Base-by-base conservation (phyloP, 1,140 invertebrate genomes). In the Alviniconcha marisindica region DNA sequence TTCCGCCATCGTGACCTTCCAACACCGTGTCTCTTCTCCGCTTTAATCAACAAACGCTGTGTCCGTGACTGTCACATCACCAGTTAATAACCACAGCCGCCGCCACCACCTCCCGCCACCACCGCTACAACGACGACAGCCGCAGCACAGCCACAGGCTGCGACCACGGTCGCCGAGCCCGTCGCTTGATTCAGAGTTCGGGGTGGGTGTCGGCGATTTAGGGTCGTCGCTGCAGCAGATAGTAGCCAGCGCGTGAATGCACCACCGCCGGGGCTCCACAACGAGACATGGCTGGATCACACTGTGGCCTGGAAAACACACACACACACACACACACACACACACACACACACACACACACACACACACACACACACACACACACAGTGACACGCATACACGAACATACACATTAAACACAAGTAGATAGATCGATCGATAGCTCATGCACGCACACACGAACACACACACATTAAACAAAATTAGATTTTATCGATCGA, bases 371-470 rank as follows among this genome's bases (percentile, higher is more conserved):
- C 66, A 4, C 66, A 71, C 66, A 28, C 66, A 33, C 66, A 33
- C 66, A 28, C 66, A 28, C n/a, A n/a, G n/a, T n/a, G n/a, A n/a
- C n/a, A n/a, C 66, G 36, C 66, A 28, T 31, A 71, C 66, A 71
- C 66, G 36, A 5, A 71, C 14, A 71, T 31, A 36, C 28, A 71
- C 4, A 71, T 12, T 71, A 28, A 7, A 31, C 28, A 36, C 0
- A 33, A 28, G 66, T 7, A 36, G 66, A 21, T 24, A 36, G 12
- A 36, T 31, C n/a, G n/a, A n/a, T n/a, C n/a, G n/a, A n/a, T n/a
- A n/a, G n/a, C n/a, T n/a, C n/a, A n/a, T n/a, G n/a, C n/a, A n/a
- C n/a, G n/a, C 7, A 38, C 66, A 36, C 12, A 33, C 66, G 15
- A n/a, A 71, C 36, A 38, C 31, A 71, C 36, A 71, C 66, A 71